phyloP scores from a whole-genome alignment of 2,797 vertebrate genomes.

The Phoebastria nigripes region DNA sequence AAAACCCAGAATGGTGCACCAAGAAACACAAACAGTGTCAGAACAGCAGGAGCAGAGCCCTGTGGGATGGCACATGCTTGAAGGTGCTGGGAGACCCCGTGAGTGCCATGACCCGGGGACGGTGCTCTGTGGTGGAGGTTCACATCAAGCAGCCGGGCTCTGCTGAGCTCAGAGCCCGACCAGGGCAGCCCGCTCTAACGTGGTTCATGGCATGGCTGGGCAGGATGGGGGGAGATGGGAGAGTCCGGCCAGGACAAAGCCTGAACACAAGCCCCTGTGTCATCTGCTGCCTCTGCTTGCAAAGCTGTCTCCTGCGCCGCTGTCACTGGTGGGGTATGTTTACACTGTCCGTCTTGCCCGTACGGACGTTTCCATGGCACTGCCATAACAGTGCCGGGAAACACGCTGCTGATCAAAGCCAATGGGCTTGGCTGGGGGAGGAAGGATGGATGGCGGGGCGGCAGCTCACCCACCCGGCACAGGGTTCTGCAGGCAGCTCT shows the following conservation, averaged over 20 bases:
- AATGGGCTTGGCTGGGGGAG: neutral
- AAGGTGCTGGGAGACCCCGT: rapidly evolving
- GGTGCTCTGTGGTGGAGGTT: neutral
- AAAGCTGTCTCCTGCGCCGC: neutral
- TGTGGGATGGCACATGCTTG: rapidly evolving
- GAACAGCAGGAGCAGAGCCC: neutral
- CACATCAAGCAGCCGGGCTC: neutral
- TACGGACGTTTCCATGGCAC: neutral
- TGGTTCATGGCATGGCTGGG: rapidly evolving
- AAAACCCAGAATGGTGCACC: neutral
- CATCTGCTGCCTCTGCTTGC: neutral
- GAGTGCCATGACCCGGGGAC: rapidly evolving
- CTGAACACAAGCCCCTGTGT: rapidly evolving
- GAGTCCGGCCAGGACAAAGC: neutral
- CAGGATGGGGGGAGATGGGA: too few relatives aligned
- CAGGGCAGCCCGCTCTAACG: rapidly evolving
- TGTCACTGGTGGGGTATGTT: neutral
- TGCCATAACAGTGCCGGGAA: neutral
- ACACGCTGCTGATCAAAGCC: neutral
- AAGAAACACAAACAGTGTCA: rapidly evolving
- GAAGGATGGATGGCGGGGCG: rapidly evolving
- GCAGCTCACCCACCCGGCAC: neutral
- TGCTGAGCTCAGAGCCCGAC: neutral
- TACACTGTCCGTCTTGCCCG: neutral
- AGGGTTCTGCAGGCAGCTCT: rapidly evolving